Percentiles rank a stretch among this genome's conserved stretches.
These are phyloP conservation scores for Leptinotarsa lineolata DNA, from an alignment of 1,140 invertebrate species.

Conservation along the genomic window DNA sequence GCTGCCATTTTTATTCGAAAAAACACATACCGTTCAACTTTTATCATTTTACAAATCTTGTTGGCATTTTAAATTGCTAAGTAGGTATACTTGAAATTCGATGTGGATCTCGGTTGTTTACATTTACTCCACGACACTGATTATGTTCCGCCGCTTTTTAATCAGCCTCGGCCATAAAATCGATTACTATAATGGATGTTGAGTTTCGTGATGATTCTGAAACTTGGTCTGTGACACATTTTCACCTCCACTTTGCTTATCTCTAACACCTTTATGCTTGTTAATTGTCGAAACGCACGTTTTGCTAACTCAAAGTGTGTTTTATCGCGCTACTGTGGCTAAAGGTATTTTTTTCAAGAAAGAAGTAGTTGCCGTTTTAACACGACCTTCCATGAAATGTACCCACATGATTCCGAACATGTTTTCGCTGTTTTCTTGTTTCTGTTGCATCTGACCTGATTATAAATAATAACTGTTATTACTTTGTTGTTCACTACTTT, in stretches of 20 bases:
- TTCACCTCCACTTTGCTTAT: neutral
- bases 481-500: neutral
- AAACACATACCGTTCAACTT: too few relatives aligned
- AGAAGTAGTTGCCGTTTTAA: neutral
- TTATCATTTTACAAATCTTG: too few relatives aligned
- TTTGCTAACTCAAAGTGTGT: conserved; percentile 1
- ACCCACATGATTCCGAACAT: neutral
- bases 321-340: conserved; percentile 2
- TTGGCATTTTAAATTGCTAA: too few relatives aligned
- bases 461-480: neutral
- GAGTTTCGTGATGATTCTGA: conserved; percentile 13
- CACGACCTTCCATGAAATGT: neutral
- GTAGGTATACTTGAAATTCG: too few relatives aligned
- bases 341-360: neutral
- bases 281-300: neutral
- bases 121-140: neutral
- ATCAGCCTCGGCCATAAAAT: neutral
- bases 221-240: conserved; percentile 3
- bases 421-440: neutral
- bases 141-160: neutral
- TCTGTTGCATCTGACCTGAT: neutral
- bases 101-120: neutral
- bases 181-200: neutral
- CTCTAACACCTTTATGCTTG: neutral
- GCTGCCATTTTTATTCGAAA: too few relatives aligned